These are phyloP conservation scores for Cololabis saira DNA, from an alignment of 2,113 vertebrate genomes.

Conservation along the genomic window DNA sequence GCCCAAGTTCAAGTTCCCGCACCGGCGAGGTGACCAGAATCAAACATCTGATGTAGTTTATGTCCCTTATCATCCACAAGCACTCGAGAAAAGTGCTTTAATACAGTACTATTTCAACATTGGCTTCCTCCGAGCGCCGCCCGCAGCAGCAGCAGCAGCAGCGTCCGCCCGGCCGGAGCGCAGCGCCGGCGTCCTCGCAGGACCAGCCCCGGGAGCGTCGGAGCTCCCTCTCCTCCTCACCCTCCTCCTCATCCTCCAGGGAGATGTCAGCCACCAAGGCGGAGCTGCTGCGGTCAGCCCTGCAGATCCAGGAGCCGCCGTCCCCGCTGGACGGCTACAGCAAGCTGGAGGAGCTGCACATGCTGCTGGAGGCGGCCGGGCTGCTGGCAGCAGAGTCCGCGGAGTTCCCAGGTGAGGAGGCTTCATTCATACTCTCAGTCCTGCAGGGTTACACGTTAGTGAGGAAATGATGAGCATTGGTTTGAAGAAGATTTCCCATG, in stretches of 20 bases:
- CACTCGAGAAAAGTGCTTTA: background rate
- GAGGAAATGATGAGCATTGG: no score
- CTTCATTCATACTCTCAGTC: no score
- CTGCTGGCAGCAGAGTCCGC: slow-evolving; percentile 84
- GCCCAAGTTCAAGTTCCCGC: slow-evolving; percentile 30
- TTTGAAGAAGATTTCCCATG: no score
- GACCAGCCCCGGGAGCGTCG: slow-evolving; percentile 1
- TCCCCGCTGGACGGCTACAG: slow-evolving; percentile 93
- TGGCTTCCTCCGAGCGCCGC: slow-evolving; percentile 48
- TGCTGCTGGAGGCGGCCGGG: slow-evolving; percentile 87
- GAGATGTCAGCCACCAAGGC: slow-evolving; percentile 91
- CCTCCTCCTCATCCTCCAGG: background rate
- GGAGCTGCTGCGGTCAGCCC: slow-evolving; percentile 90
- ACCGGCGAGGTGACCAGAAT: background rate
- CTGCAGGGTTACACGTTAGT: no score
- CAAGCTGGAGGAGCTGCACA: slow-evolving; percentile 92
- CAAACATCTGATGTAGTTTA: slow-evolving; percentile 29
- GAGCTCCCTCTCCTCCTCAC: slow-evolving; percentile 12
- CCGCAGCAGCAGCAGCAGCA: slow-evolving; percentile 35
- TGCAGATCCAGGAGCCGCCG: slow-evolving; percentile 90
- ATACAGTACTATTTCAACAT: slow-evolving; percentile 20
- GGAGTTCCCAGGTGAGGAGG: slow-evolving; percentile 90
- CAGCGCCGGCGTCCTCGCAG: slow-evolving; percentile 3
- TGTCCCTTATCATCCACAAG: slow-evolving; percentile 13
- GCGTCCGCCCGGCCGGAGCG: slow-evolving; percentile 33